Percentiles rank a stretch among this genome's conserved stretches.
Evolutionary conservation across 2,888 invertebrate genomes (phyloP).

Genomic region (Platynereis dumerilii): DNA sequence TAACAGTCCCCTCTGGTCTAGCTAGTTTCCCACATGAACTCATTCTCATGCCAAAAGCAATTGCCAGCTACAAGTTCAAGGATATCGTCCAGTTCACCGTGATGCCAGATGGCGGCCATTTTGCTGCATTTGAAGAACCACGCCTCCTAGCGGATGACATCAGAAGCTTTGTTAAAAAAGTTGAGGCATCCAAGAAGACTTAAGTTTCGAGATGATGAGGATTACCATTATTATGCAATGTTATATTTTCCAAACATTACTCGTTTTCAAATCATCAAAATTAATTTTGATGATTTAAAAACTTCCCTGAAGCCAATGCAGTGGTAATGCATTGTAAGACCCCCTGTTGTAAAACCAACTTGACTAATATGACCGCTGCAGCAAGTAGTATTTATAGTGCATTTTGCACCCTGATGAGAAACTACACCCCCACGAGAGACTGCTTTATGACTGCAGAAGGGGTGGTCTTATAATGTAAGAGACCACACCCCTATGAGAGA

Average conservation of each 20-base stretch:
- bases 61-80: conserved; percentile 19
- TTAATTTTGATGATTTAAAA: not conserved
- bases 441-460: no score
- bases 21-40: conserved; percentile 78
- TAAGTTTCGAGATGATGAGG: not conserved
- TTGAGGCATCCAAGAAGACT: conserved; percentile 32
- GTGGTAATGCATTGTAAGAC: no score
- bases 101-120: conserved; percentile 73
- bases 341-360: no score
- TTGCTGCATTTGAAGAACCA: conserved; percentile 83
- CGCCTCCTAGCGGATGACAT: conserved; percentile 75
- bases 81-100: conserved; percentile 47
- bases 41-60: conserved; percentile 64
- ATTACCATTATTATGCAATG: not conserved
- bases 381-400: no score
- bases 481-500: no score
- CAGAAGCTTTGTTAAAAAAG: conserved; percentile 63
- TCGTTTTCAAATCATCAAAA: not conserved
- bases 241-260: not conserved
- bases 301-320: no score
- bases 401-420: no score
- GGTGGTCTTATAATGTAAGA: no score
- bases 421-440: no score
- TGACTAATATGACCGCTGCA: no score
- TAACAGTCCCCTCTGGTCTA: conserved; percentile 76